Evolutionary conservation across 2,113 vertebrate species (phyloP), one percentile per base, ranked within the genome.

Genomic region (Chinchilla lanigera): DNA sequence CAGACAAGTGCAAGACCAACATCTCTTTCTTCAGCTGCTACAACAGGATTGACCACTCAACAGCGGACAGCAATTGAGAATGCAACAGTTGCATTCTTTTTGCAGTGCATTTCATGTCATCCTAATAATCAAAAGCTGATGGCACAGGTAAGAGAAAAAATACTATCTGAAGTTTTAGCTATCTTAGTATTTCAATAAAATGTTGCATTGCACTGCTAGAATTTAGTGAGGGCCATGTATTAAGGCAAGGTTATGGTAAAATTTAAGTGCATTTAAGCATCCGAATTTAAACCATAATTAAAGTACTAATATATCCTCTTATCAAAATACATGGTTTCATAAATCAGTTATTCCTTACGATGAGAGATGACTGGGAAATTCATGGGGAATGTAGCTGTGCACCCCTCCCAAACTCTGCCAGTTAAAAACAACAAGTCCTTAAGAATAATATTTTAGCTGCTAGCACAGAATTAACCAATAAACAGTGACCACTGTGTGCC

Each of bases 21-120:
- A 86, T 98, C 99, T 93, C 98, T 99, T 9, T 99, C 99, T 47
- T 98, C 99, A 1, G 95, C 99, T 44, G 98, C 99, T 88, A 93
- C 99, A 35, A 97, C 99, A 81, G 99, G 99, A 38, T 96, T 99
- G 95, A 99, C 99, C 91, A 99, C 99, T 41, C 99, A 99, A 94
- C 99, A 99, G 97, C 99, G 99, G 90, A 99, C 99, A 1, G 99
- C 99, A 83, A 99, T 99, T 97, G 99, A 99, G 98, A 99, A 99
- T 93, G 99, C 99, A 93, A 99, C 99, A 0, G 99, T 99, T 96
- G 99, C 99, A 58, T 99, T 99, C 98, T 99, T 99, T 96, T 98
- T 99, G 9, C 99, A 99, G 96, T 99, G 99, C 84, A 99, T 99
- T 98, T 99, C 99, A 96, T 99, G 99, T 97, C 99, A 99, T 98